A percentile compares a stretch with the other conserved stretches of the same genome.
These are phyloP conservation scores for Arrhopalites spinosus DNA, from an alignment of 2,888 invertebrate genomes.

Conservation along the genomic window DNA sequence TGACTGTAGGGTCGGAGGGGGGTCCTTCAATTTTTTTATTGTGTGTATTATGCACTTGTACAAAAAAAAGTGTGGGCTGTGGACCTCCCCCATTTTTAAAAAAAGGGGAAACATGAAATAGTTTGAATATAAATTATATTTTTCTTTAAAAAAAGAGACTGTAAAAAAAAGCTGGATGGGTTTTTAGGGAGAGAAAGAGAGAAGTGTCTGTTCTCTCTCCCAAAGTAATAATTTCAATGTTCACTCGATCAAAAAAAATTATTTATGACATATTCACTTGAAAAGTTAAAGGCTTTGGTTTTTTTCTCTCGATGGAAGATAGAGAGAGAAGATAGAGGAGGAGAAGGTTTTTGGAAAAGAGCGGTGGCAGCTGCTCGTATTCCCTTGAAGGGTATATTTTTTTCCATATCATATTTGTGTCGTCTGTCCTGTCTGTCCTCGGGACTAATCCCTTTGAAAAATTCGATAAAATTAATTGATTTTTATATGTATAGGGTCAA, in stretches of 20 bases:
- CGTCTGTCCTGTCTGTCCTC: constrained; percentile 3
- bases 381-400: constrained; percentile 34
- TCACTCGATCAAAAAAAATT: background rate
- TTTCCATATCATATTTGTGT: constrained; percentile 8
- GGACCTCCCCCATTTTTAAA: too few species aligned
- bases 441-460: constrained; percentile 40
- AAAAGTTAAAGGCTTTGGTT: constrained; percentile 10
- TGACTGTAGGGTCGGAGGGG: too few species aligned
- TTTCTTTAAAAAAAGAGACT: too few species aligned
- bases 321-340: background rate
- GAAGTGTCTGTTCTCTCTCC: background rate
- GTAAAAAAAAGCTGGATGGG: background rate
- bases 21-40: too few species aligned
- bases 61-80: too few species aligned
- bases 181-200: background rate
- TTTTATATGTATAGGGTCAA: constrained; percentile 5
- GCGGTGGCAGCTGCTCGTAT: constrained; percentile 25
- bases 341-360: background rate
- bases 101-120: too few species aligned
- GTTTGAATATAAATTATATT: too few species aligned
- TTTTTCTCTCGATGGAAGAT: background rate
- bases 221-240: background rate
- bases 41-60: too few species aligned
- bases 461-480: constrained; percentile 44
- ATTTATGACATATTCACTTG: too few species aligned